Evolutionary conservation across 2,797 vertebrate species (phyloP), one percentile per base, ranked within the genome.

Genomic region (Falco novaeseelandiae): DNA sequence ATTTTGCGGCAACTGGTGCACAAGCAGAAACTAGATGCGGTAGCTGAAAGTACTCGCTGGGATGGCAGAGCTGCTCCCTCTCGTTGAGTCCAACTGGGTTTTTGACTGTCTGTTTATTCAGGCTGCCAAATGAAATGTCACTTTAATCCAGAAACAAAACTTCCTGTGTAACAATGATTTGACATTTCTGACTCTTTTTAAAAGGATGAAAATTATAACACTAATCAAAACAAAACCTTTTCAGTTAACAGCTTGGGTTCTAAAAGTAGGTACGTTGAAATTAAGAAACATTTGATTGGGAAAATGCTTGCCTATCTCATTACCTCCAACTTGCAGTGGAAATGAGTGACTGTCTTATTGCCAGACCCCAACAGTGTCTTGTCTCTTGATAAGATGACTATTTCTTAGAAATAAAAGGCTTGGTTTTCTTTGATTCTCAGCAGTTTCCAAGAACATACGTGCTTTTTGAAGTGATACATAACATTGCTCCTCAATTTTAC

Each of bases 171-270:
- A 83, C 85, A 89, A 85, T 58, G 49, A 86, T 55, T 88, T 94
- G 90, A 83, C 57, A 26, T 77, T 91, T 93, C 52, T 95, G 76
- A 80, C 59, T 94, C 58, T 38, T 52, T 12, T 70, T 52, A 80
- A 81, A 63, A 49, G 52, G 80, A 48, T 52, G 20, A 89, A 80
- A 91, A 91, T 46, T 7, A 55, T 85, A 22, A 73, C 42, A n/a
- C 82, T 46, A 87, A 87, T 91, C 63, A 93, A 92, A 96, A 76
- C 89, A 91, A 80, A 93, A 74, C 21, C 48, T 88, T 90, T 89
- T 55, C 67, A 52, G 30, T 59, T 66, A 91, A 84, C 49, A 62
- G 27, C 44, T 80, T 59, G 44, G 8, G 30, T 88, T 91, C 83
- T 86, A 66, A 79, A 95, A 88, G 76, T 54, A 79, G 34, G 12